These are phyloP conservation scores for Drosophila ambigua DNA, from an alignment of 1,140 invertebrate genomes.

Conservation along the genomic window DNA sequence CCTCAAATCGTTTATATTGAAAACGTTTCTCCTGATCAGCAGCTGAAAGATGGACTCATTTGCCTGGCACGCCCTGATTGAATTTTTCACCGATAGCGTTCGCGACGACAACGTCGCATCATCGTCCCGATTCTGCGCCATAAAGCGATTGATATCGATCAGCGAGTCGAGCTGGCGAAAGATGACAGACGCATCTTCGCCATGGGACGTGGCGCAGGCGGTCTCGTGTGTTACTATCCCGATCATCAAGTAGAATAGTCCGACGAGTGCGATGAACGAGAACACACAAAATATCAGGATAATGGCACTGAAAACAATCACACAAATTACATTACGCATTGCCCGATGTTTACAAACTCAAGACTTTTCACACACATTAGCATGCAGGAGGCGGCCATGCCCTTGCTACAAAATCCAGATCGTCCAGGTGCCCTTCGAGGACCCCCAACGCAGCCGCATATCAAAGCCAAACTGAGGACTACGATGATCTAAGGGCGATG, in stretches of 20 bases:
- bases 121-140: slow-evolving; percentile 2
- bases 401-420: slow-evolving; percentile 91
- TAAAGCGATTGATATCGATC: slow-evolving; percentile 85
- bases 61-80: slow-evolving; percentile 87
- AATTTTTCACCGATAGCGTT: slow-evolving; percentile 64
- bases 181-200: slow-evolving; percentile 85
- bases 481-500: slow-evolving; percentile 47
- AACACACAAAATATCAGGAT: slow-evolving; percentile 91
- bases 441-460: slow-evolving; percentile 94
- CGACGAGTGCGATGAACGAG: slow-evolving; percentile 88
- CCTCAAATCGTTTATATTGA: slow-evolving; percentile 53
- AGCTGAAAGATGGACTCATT: slow-evolving; percentile 90
- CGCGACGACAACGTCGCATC: slow-evolving; percentile 1
- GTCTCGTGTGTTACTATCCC: slow-evolving; percentile 89
- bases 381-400: slow-evolving; percentile 91
- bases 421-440: slow-evolving; percentile 91
- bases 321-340: slow-evolving; percentile 4
- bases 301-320: slow-evolving; percentile 88
- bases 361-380: slow-evolving; percentile 88
- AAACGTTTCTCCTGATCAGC: slow-evolving; percentile 84
- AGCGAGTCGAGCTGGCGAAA: slow-evolving; percentile 87
- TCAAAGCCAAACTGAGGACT: slow-evolving; percentile 88
- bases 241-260: slow-evolving; percentile 88
- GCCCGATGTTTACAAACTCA: not conserved
- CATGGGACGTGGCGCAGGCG: slow-evolving; percentile 90